Percentiles rank a stretch among this genome's conserved stretches.
These are phyloP conservation scores for Drosophila ogumai DNA, from an alignment of 1,140 invertebrate genomes.

Conservation along the genomic window DNA sequence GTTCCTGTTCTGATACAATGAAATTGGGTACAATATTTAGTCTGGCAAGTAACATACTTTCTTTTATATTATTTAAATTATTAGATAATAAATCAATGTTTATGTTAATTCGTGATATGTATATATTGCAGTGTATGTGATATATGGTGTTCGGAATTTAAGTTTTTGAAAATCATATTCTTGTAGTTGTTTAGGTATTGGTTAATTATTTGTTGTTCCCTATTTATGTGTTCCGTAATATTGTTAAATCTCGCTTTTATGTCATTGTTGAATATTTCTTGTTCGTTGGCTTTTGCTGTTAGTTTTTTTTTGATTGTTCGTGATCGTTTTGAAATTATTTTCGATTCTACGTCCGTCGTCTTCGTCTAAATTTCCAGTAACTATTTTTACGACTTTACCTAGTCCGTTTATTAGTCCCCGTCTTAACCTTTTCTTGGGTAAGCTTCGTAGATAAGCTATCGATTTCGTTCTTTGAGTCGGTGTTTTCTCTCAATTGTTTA, in stretches of 20 bases:
- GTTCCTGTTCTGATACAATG: neutral
- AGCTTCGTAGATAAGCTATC: neutral
- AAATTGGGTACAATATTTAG: neutral
- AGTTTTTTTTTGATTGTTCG: neutral
- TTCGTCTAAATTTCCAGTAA: neutral
- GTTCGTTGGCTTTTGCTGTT: neutral
- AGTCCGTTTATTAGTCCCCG: neutral
- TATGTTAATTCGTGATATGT: neutral
- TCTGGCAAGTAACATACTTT: neutral
- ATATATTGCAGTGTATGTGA: neutral
- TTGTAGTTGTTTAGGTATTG: neutral
- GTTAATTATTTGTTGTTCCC: neutral
- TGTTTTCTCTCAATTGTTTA: neutral
- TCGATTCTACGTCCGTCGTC: neutral
- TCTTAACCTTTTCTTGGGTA: neutral
- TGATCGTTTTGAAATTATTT: neutral
- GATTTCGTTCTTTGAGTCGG: neutral
- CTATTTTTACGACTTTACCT: neutral
- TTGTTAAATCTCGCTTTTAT: slow-evolving; percentile 16
- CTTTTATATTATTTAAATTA: slow-evolving; percentile 4
- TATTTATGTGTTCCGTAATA: neutral
- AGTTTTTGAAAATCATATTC: neutral
- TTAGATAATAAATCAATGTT: neutral
- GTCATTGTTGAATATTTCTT: slow-evolving; percentile 2
- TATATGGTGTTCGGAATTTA: neutral